Evolutionary conservation across 2,888 invertebrate species (phyloP).

Genomic region (Lasioglossum lativentre): DNA sequence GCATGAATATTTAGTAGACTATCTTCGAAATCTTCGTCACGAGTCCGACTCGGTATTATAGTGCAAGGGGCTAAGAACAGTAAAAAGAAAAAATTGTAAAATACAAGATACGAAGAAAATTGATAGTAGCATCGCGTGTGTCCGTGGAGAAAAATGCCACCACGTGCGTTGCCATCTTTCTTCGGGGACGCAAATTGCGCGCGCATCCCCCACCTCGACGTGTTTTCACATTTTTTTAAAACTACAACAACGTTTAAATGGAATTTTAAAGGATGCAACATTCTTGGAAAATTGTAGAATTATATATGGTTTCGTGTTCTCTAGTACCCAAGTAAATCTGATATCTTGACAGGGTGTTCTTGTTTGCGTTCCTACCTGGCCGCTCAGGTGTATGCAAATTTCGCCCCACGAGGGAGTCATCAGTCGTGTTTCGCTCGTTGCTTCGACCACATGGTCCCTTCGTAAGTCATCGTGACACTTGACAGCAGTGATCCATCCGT

Average conservation of each 20-base stretch:
- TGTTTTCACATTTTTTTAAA: background rate
- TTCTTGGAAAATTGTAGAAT: background rate
- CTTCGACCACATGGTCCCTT: conserved; percentile 23
- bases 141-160: background rate
- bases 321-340: background rate
- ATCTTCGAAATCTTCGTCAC: too few species aligned
- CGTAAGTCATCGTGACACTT: background rate
- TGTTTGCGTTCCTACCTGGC: background rate
- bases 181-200: conserved; percentile 25
- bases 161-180: conserved; percentile 2
- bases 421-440: conserved; percentile 39
- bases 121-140: background rate
- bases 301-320: background rate
- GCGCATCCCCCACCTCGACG: background rate
- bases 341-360: background rate
- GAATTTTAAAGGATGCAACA: background rate
- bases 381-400: background rate
- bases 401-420: background rate
- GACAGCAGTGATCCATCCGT: conserved; percentile 12
- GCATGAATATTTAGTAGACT: too few species aligned
- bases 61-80: too few species aligned
- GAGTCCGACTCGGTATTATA: too few species aligned
- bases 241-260: background rate
- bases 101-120: background rate
- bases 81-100: background rate